phyloP scores from a whole-genome alignment of 2,797 vertebrate species.

The Sebastes steindachneri region DNA sequence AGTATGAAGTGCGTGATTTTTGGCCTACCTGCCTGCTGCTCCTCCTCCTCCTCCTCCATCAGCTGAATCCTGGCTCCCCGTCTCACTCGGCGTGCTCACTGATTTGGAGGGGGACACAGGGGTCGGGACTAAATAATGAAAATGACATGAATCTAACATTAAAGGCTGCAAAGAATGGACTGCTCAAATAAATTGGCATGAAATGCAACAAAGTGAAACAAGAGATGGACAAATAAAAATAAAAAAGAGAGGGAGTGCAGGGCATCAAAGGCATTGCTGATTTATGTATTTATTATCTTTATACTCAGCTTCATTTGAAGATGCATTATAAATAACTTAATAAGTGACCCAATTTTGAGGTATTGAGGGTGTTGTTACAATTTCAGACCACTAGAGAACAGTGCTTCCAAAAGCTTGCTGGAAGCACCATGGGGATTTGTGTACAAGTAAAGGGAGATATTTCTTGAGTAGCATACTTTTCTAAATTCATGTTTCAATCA shows the following conservation, averaged over 20 bases:
- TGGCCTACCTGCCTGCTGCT: conserved; percentile 89
- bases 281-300: conserved; percentile 49
- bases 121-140: conserved; percentile 96
- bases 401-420: conserved; percentile 10
- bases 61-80: conserved; percentile 96
- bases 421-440: not conserved
- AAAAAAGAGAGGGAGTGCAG: conserved; percentile 74
- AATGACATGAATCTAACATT: conserved; percentile 92
- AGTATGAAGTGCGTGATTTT: not conserved
- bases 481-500: not conserved
- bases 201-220: conserved; percentile 58
- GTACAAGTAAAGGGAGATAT: not conserved
- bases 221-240: conserved; percentile 66
- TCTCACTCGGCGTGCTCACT: conserved; percentile 97
- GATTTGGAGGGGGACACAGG: conserved; percentile 98
- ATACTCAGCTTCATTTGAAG: conserved; percentile 13
- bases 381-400: conserved; percentile 65
- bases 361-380: conserved; percentile 51
- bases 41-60: conserved; percentile 88
- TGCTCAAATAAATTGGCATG: conserved; percentile 74
- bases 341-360: conserved; percentile 40
- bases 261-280: conserved; percentile 83
- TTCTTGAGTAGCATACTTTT: not conserved
- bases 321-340: conserved; percentile 34
- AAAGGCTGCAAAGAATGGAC: conserved; percentile 90